phyloP scores from a whole-genome alignment of 1,140 invertebrate species.

The Dolichoris vasculosae region DNA sequence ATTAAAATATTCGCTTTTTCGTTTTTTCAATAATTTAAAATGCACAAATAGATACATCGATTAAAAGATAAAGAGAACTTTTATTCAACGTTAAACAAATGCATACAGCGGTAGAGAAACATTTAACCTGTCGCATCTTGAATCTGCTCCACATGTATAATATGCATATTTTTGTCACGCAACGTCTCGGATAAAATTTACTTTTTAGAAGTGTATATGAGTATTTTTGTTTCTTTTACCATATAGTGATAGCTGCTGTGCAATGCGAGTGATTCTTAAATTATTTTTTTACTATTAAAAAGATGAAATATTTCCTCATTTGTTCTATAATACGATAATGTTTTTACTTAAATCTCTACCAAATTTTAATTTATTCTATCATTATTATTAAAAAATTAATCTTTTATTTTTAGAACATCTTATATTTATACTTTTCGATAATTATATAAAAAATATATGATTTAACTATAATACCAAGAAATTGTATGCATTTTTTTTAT shows the following conservation, averaged over 20 bases:
- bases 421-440: no score
- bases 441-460: no score
- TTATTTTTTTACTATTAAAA: neutral
- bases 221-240: neutral
- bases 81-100: neutral
- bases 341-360: no score
- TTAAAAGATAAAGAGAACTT: neutral
- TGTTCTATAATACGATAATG: neutral
- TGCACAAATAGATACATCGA: neutral
- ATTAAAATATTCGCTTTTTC: neutral
- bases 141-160: slow-evolving; percentile 2
- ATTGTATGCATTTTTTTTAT: no score
- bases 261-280: neutral
- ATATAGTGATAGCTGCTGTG: neutral
- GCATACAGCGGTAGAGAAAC: neutral
- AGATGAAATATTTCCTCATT: neutral
- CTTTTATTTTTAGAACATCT: no score
- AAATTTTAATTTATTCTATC: no score
- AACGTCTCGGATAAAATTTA: neutral
- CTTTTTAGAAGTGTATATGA: neutral
- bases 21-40: neutral
- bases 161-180: neutral
- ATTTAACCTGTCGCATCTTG: slow-evolving; percentile 23
- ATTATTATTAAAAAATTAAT: no score
- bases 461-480: no score